These are phyloP conservation scores for Myiothlypis chrysogaster DNA, from an alignment of 2,797 vertebrate species.

Conservation along the genomic window DNA sequence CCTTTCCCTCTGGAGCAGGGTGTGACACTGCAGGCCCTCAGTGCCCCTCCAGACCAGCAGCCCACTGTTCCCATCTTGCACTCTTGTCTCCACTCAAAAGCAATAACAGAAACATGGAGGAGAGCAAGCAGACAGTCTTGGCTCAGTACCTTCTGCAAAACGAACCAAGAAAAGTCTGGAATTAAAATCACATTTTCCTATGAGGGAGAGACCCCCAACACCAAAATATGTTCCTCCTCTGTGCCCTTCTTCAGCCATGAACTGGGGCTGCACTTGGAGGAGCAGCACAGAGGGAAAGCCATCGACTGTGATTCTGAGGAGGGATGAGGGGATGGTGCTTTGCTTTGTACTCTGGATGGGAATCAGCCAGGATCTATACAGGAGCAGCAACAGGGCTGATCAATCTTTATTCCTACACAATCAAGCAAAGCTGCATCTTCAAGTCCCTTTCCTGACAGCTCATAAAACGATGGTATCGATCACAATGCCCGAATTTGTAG, in stretches of 20 bases:
- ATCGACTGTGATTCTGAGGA: constrained; percentile 43
- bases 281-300: background rate
- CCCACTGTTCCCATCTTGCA: background rate
- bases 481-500: constrained; percentile 49
- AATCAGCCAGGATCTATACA: background rate
- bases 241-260: background rate
- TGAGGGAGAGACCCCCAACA: background rate
- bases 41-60: background rate
- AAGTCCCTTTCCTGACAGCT: constrained; percentile 37
- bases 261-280: background rate
- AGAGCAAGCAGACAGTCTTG: background rate
- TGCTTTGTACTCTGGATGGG: background rate
- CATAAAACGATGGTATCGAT: constrained; percentile 62
- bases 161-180: background rate
- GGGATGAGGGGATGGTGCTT: background rate
- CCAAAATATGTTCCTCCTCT: background rate
- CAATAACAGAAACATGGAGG: background rate
- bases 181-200: background rate
- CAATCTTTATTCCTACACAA: constrained; percentile 65
- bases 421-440: constrained; percentile 45
- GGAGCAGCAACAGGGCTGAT: background rate
- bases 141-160: background rate
- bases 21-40: background rate
- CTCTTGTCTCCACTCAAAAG: background rate
- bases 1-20: background rate